phyloP scores from a whole-genome alignment of 2,888 invertebrate genomes.

The Ferrisia virgata region DNA sequence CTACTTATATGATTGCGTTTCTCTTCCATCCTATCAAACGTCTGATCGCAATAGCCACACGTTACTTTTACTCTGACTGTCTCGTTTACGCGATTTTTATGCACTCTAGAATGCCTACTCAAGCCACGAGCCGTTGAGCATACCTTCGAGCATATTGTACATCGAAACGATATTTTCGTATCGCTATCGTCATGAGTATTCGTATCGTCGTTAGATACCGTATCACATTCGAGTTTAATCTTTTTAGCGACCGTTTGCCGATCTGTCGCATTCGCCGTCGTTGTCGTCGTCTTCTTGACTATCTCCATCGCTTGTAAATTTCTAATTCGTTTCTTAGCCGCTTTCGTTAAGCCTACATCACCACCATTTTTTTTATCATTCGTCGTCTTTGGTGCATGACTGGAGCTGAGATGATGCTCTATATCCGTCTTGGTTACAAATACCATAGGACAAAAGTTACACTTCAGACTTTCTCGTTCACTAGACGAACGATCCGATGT shows the following conservation, averaged over 20 bases:
- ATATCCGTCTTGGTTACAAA: neutral
- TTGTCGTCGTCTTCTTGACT: neutral
- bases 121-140: neutral
- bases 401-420: neutral
- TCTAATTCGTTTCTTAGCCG: neutral
- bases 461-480: neutral
- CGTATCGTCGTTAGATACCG: neutral
- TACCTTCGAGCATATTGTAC: neutral
- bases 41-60: neutral
- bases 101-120: neutral
- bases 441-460: constrained; percentile 34
- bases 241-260: neutral
- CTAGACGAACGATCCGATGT: neutral
- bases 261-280: neutral
- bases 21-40: neutral
- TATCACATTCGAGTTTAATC: neutral
- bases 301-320: neutral
- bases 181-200: neutral
- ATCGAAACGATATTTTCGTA: neutral
- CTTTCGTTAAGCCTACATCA: neutral
- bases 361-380: neutral
- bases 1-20: neutral
- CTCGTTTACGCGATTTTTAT: neutral
- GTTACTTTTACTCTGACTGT: neutral
- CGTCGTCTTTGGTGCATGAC: neutral